Conservation (phyloP, 1,140 invertebrate species). For the Diuraphis noxia region DNA sequence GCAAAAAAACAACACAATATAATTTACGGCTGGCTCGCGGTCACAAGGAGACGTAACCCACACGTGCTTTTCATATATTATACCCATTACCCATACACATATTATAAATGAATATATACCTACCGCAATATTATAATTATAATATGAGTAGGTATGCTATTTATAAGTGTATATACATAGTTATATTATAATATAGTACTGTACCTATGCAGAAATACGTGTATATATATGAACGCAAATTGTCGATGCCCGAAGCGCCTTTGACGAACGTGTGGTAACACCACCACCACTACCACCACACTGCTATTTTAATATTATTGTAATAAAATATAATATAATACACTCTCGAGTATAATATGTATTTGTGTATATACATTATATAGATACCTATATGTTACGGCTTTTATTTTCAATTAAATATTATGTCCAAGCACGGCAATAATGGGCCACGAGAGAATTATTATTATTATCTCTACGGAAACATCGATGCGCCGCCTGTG, state of each 20-base stretch:
- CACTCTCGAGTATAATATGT: no score
- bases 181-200: background rate
- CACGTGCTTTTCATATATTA: background rate
- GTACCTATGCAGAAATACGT: background rate
- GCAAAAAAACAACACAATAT: background rate
- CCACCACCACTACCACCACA: background rate
- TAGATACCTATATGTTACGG: background rate
- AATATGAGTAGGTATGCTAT: background rate
- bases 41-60: background rate
- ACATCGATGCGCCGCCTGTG: background rate
- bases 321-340: background rate
- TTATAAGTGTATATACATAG: background rate
- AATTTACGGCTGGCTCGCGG: background rate
- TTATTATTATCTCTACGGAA: background rate
- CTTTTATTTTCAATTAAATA: slow-evolving; percentile 4
- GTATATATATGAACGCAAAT: background rate
- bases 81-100: background rate
- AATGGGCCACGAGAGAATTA: background rate
- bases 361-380: no score
- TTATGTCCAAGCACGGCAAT: background rate
- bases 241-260: background rate
- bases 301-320: background rate
- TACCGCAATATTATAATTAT: background rate
- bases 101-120: background rate
- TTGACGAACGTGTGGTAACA: background rate